These are phyloP conservation scores for Coilia nasus DNA, from an alignment of 2,797 vertebrate species.

Conservation along the genomic window DNA sequence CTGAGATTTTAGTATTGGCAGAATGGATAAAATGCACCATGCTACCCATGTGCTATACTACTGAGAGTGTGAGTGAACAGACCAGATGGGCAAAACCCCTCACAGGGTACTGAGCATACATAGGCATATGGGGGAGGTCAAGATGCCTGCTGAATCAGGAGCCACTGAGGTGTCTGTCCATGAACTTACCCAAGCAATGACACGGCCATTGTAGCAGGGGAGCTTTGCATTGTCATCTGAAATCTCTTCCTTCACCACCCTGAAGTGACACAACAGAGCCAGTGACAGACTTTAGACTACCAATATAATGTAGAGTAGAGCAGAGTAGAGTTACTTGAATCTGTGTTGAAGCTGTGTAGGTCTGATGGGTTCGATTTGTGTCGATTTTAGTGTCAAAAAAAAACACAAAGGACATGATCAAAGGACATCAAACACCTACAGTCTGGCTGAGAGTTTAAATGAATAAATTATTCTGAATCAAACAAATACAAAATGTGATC, in stretches of 20 bases:
- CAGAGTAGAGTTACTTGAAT: no score
- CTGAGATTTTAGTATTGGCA: not conserved
- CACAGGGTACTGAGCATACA: constrained; percentile 19
- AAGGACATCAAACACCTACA: constrained; percentile 25
- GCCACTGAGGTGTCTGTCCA: constrained; percentile 5
- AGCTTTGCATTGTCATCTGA: constrained; percentile 93
- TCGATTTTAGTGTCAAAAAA: not conserved
- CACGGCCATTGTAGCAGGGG: constrained; percentile 96
- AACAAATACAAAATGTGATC: constrained; percentile 30
- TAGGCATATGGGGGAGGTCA: not conserved
- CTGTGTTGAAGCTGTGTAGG: not conserved
- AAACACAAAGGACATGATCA: not conserved
- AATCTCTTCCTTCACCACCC: constrained; percentile 87
- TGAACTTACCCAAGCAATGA: constrained; percentile 92
- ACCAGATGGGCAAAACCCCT: constrained; percentile 58
- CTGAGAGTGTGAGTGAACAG: constrained; percentile 12
- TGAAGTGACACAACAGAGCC: constrained; percentile 57
- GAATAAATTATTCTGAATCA: constrained; percentile 49
- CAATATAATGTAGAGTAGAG: no score
- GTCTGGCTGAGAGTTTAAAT: constrained; percentile 15
- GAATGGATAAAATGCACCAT: not conserved
- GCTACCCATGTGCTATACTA: not conserved
- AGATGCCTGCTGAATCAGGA: not conserved
- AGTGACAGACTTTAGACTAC: constrained; percentile 12
- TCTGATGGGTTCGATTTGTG: not conserved